Percentiles rank a stretch among this genome's conserved stretches.
phyloP scores from a whole-genome alignment of 2,113 vertebrate genomes.

The Daboia siamensis region DNA sequence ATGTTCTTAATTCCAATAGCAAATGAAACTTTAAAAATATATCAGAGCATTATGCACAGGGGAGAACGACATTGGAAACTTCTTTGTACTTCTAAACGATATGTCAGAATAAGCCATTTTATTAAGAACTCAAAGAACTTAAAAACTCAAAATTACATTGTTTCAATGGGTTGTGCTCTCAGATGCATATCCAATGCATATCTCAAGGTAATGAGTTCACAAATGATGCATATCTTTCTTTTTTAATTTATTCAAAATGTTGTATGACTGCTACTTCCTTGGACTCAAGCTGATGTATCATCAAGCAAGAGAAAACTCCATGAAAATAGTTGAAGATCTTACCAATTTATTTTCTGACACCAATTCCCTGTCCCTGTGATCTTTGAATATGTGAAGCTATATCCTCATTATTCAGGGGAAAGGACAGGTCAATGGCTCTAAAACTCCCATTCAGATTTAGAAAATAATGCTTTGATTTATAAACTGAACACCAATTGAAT shows the following conservation, averaged over 20 bases:
- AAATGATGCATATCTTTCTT: neutral
- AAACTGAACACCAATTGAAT: no score
- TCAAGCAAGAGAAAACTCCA: neutral
- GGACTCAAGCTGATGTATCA: neutral
- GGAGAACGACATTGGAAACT: neutral
- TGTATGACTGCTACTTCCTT: neutral
- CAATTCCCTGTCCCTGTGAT: neutral
- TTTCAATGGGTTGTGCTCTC: neutral
- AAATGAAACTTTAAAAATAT: neutral
- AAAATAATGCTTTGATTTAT: no score
- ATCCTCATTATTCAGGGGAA: neutral
- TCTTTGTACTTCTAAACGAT: neutral
- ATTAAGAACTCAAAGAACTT: neutral
- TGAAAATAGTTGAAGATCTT: neutral
- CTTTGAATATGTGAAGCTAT: neutral
- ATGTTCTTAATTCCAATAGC: neutral
- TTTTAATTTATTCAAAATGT: neutral
- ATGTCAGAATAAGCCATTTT: neutral
- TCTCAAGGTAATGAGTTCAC: neutral
- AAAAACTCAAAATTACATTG: neutral
- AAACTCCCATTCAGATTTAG: neutral
- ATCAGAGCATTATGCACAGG: neutral
- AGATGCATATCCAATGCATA: neutral
- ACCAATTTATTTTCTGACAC: neutral
- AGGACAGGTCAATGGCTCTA: neutral